Conservation (phyloP, 2,797 vertebrate genomes). For the Coracias cyanogaster region DNA sequence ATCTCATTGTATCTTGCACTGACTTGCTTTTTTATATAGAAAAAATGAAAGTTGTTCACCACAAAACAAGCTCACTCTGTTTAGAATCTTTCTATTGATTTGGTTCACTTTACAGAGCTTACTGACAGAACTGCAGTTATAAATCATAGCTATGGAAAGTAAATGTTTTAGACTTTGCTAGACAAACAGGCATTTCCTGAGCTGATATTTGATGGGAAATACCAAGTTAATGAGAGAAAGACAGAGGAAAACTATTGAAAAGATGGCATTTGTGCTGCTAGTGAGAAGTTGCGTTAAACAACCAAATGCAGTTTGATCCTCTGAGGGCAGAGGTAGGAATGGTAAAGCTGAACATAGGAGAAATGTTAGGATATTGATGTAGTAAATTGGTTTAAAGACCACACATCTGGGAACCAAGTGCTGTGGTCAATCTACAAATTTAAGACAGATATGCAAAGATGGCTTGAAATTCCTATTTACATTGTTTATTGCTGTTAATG, state of each 20-base stretch:
- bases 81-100: neutral
- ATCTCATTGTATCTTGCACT: neutral
- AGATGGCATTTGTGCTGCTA: neutral
- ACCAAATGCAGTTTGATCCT: neutral
- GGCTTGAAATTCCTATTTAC: neutral
- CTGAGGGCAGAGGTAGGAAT: neutral
- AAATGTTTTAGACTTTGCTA: neutral
- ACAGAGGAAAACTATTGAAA: neutral
- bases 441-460: neutral
- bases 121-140: neutral
- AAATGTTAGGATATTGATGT: neutral
- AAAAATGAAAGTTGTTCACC: neutral
- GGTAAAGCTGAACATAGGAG: neutral
- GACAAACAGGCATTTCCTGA: neutral
- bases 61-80: neutral
- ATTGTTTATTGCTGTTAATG: neutral
- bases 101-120: neutral
- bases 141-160: neutral
- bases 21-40: neutral
- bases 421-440: neutral
- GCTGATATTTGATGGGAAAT: neutral
- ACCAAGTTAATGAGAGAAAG: neutral
- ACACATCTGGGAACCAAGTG: neutral
- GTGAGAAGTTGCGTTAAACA: neutral
- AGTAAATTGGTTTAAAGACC: neutral